Evolutionary conservation across 1,140 invertebrate genomes (phyloP).

Genomic region (Drosophila mojavensis): DNA sequence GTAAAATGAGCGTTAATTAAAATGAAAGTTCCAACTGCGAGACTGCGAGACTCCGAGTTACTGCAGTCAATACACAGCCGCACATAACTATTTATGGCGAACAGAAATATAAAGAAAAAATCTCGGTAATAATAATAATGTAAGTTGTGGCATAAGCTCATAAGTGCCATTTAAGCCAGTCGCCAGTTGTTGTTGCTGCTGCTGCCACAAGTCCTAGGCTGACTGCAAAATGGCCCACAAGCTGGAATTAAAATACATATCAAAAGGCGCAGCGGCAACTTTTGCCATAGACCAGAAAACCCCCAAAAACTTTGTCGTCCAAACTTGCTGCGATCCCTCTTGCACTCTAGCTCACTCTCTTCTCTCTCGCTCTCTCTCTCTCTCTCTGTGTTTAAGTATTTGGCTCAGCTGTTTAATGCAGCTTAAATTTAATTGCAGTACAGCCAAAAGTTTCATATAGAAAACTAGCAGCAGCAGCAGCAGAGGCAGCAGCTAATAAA

Average conservation of each 20-base stretch:
- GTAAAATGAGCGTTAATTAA: slow-evolving; percentile 74
- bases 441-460: slow-evolving; percentile 64
- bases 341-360: neutral
- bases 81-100: slow-evolving; percentile 74
- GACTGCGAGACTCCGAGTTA: too few species aligned
- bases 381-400: slow-evolving; percentile 37
- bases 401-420: slow-evolving; percentile 64
- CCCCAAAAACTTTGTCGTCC: slow-evolving; percentile 67
- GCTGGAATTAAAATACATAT: slow-evolving; percentile 80
- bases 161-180: slow-evolving; percentile 82
- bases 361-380: slow-evolving; percentile 14
- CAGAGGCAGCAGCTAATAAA: slow-evolving; percentile 53
- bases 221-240: slow-evolving; percentile 70
- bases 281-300: slow-evolving; percentile 71
- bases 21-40: slow-evolving; percentile 37
- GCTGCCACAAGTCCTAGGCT: slow-evolving; percentile 51
- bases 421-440: slow-evolving; percentile 79
- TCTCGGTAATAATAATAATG: slow-evolving; percentile 80
- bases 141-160: slow-evolving; percentile 82
- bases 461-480: slow-evolving; percentile 6
- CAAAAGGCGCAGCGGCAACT: slow-evolving; percentile 75
- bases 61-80: slow-evolving; percentile 55
- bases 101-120: slow-evolving; percentile 58
- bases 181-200: slow-evolving; percentile 64
- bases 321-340: slow-evolving; percentile 6